Evolutionary conservation across 2,113 vertebrate species (phyloP).

Genomic region (Tenrec ecaudatus): DNA sequence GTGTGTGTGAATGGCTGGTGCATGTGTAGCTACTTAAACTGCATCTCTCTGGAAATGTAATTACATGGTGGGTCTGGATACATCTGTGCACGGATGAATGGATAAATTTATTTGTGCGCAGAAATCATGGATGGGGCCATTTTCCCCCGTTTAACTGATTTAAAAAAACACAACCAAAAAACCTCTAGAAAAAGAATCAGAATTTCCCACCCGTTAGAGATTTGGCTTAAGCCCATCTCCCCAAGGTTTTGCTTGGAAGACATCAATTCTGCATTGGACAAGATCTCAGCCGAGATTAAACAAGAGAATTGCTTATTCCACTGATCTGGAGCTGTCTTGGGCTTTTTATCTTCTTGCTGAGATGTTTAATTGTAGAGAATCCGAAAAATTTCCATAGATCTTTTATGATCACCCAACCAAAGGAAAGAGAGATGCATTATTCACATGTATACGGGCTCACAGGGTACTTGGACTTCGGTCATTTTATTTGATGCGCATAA

Average conservation of each 20-base stretch:
- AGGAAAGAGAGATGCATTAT: neutral
- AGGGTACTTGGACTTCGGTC: neutral
- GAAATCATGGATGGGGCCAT: neutral
- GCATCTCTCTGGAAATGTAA: neutral
- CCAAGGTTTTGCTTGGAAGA: constrained; percentile 10
- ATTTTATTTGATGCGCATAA: neutral
- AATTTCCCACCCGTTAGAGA: constrained; percentile 3
- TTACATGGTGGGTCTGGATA: no score
- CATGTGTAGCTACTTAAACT: accelerated
- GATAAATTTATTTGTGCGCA: neutral
- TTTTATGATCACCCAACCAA: constrained; percentile 23
- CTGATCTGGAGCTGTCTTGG: constrained; percentile 28
- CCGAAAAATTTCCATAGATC: constrained; percentile 15
- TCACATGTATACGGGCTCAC: neutral
- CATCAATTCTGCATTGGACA: neutral
- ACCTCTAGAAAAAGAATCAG: neutral
- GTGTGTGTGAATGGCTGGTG: neutral
- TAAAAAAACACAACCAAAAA: neutral
- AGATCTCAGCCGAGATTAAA: constrained; percentile 36
- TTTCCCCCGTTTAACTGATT: no score
- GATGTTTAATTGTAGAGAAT: constrained; percentile 58
- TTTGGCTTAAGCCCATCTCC: neutral
- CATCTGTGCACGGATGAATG: no score
- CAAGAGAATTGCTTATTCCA: constrained; percentile 14
- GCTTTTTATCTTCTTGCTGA: constrained; percentile 50